Evolutionary conservation across 1,140 invertebrate genomes (phyloP).

Genomic region (Ceratosolen fusciceps): DNA sequence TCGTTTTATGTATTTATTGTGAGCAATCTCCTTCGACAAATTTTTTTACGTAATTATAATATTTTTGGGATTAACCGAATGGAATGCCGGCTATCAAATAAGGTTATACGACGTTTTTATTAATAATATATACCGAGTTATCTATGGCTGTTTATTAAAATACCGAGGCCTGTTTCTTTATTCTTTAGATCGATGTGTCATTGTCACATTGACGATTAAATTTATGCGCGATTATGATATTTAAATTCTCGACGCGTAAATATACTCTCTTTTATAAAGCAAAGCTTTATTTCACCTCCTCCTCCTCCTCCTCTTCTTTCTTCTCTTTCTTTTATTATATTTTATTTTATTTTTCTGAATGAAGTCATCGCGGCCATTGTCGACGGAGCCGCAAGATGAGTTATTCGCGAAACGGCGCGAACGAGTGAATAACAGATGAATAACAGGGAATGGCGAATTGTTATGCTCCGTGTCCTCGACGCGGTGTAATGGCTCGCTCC

Average conservation of each 20-base stretch:
- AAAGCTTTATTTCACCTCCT: no score
- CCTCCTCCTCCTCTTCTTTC: no score
- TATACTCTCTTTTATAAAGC: background rate
- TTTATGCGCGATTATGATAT: background rate
- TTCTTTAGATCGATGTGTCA: background rate
- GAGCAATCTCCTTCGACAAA: background rate
- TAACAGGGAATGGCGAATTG: no score
- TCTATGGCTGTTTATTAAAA: background rate
- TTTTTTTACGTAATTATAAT: conserved; percentile 4
- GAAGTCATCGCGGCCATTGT: no score
- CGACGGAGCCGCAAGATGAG: no score
- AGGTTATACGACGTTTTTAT: background rate
- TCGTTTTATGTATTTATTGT: background rate
- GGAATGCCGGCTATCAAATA: conserved; percentile 4
- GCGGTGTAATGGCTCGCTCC: no score
- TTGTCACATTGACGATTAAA: background rate
- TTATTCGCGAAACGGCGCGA: no score
- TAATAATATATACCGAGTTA: background rate
- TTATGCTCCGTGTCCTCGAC: no score
- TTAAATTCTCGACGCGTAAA: background rate
- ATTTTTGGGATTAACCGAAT: background rate
- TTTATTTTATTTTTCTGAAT: no score
- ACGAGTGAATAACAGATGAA: no score
- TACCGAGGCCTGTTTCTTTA: background rate
- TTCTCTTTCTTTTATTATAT: no score